Percentiles rank a stretch among this genome's conserved stretches.
Evolutionary conservation across 2,888 invertebrate genomes (phyloP).

Genomic region (Ariolimax columbianus): DNA sequence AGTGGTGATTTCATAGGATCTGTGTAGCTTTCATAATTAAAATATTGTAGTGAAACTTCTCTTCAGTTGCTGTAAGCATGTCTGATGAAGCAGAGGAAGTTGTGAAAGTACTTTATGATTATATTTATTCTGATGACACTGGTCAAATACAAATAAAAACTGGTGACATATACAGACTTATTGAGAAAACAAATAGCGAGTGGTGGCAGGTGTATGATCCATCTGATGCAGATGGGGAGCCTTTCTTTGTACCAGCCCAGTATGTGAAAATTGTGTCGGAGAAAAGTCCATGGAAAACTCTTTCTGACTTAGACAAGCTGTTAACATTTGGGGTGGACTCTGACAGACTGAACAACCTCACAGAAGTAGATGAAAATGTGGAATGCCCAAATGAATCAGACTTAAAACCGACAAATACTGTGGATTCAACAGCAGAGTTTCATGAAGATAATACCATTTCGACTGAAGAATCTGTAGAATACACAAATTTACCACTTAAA

Average conservation of each 20-base stretch:
- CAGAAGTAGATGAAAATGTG: not conserved
- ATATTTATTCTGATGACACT: constrained; percentile 63
- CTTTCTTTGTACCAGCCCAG: constrained; percentile 71
- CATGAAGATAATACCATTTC: not conserved
- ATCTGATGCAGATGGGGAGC: constrained; percentile 56
- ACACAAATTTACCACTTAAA: not conserved
- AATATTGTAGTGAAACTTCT: not conserved
- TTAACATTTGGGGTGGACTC: constrained; percentile 41
- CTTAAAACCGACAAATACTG: not conserved
- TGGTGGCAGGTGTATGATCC: constrained; percentile 67
- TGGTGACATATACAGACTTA: constrained; percentile 62
- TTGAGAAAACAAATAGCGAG: constrained; percentile 59
- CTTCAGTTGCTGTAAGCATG: constrained; percentile 13
- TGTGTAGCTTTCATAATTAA: not conserved
- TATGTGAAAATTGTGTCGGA: constrained; percentile 64
- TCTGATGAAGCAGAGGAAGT: constrained; percentile 46
- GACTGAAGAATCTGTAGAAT: not conserved
- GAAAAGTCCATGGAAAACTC: constrained; percentile 30
- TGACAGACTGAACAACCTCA: not conserved
- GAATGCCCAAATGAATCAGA: not conserved
- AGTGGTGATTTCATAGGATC: not conserved
- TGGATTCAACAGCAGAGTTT: not conserved
- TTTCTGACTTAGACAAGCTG: constrained; percentile 46
- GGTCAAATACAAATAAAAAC: constrained; percentile 61
- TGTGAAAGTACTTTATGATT: constrained; percentile 67